Evolutionary conservation across 1,140 invertebrate genomes (phyloP), one percentile per base, ranked within the genome.

Genomic region (Heliconius hewitsoni): DNA sequence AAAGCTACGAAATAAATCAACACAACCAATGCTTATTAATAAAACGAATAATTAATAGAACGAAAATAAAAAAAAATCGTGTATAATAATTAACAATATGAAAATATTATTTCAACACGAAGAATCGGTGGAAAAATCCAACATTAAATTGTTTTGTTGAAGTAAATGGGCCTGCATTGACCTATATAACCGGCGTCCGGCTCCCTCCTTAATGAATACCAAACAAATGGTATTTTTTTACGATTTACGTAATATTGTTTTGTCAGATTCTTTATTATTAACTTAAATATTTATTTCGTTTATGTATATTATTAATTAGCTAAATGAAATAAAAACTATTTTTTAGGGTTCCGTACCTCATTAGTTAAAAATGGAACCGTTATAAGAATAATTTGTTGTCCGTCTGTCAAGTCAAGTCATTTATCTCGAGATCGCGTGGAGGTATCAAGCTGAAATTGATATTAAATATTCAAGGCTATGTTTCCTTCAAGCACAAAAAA

Each of bases 211-310:
- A 82, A 82, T 82, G 81, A 82, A 82, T 80, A 82, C 9, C 78
- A 79, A 79, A 82, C 81, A 78, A 82, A 80, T 76, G 66, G 72
- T 82, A 66, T 77, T 82, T 77, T 82, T 80, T 79, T 79, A 79
- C 50, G 60, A 74, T 66, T 34, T 27, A 23, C 60, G 66, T 76
- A 30, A 75, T 72, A 71, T 74, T 72, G 27, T 76, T 46, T 76
- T 71, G 23, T n/a, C 23, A 70, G 27, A 74, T 79, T 71, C 30
- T 79, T 71, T 46, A 75, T 75, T 71, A 79, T 71, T 79, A 79
- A 75, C 60, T 78, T 52, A 70, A 27, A 46, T 70, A 34, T 76
- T 71, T 46, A 23, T 27, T 66, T 27, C 11, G 1, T 30, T 66
- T 66, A 27, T 60, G 55, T 37, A 37, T 37, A 37, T 66, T 27